phyloP scores from a whole-genome alignment of 2,888 invertebrate genomes.

The Resseliella maxima region DNA sequence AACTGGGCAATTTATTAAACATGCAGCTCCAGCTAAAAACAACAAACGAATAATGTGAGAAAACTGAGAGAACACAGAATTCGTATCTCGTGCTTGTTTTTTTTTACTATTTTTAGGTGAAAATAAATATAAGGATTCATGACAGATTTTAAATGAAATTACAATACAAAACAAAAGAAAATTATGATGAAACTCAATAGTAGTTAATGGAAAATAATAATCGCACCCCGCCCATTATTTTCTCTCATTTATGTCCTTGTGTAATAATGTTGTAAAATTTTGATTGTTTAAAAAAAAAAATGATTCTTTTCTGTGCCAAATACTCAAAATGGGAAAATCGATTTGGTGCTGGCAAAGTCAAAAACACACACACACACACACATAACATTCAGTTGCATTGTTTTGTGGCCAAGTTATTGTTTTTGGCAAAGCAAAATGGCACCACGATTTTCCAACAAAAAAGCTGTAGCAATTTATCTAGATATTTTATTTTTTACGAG shows the following conservation, averaged over 20 bases:
- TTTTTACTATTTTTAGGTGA: not conserved
- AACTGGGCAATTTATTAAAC: not conserved
- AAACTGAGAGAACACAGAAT: not conserved
- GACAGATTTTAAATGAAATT: not conserved
- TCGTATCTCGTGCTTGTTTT: slow-evolving; percentile 36
- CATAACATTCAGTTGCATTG: not conserved
- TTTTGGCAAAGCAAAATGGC: not conserved
- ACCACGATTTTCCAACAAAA: slow-evolving; percentile 35
- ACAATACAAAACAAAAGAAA: not conserved
- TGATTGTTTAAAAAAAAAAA: slow-evolving; percentile 43
- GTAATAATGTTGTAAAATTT: slow-evolving; percentile 55
- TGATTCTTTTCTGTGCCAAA: slow-evolving; percentile 53
- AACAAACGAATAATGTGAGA: not conserved
- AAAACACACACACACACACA: not conserved
- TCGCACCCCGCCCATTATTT: not conserved
- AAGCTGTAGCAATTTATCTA: slow-evolving; percentile 47
- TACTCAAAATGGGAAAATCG: slow-evolving; percentile 54
- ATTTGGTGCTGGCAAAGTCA: not conserved
- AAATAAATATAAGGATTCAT: slow-evolving; percentile 32
- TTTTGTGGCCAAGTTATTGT: not conserved
- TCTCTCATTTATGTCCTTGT: not conserved
- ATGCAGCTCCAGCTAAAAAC: not conserved
- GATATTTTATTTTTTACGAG: slow-evolving; percentile 34
- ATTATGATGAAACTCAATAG: not conserved
- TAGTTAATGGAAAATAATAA: not conserved